Evolutionary conservation across 2,888 invertebrate species (phyloP).

Genomic region (Rhodophaea formosa): DNA sequence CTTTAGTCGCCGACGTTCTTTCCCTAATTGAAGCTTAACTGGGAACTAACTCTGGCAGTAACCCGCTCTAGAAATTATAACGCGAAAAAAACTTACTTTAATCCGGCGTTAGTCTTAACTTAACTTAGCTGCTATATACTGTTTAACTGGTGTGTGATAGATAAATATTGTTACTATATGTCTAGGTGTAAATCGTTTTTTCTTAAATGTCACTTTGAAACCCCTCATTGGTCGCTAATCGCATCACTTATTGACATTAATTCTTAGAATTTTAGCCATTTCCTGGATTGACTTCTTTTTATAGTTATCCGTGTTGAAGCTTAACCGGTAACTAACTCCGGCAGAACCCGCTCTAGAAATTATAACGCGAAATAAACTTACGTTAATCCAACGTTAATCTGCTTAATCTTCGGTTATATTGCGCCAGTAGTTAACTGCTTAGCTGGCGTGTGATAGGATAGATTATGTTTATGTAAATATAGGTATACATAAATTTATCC

Average conservation of each 20-base stretch:
- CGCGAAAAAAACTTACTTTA: conserved; percentile 10
- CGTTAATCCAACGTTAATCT: conserved; percentile 7
- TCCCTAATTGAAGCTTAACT: conserved; percentile 3
- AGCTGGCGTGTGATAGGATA: background rate
- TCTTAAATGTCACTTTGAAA: no score
- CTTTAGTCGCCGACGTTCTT: conserved; percentile 1
- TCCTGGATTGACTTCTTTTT: no score
- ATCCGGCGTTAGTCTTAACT: conserved; percentile 7
- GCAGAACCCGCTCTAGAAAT: conserved; percentile 4
- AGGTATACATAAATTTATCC: no score
- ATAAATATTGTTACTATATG: no score
- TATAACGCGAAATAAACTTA: conserved; percentile 12
- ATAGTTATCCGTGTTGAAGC: conserved; percentile 7
- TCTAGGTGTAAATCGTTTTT: no score
- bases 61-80: conserved; percentile 7
- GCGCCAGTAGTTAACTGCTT: background rate
- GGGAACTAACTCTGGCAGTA: conserved; percentile 1
- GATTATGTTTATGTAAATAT: conserved; percentile 6
- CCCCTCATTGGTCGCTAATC: no score
- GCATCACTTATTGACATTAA: no score
- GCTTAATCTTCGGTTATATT: conserved; percentile 2
- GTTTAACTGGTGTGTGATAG: no score
- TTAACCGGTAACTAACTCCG: background rate
- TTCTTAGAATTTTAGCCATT: no score
- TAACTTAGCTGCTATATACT: no score